Evolutionary conservation across 2,888 invertebrate genomes (phyloP).

Genomic region (Apamea sordens): DNA sequence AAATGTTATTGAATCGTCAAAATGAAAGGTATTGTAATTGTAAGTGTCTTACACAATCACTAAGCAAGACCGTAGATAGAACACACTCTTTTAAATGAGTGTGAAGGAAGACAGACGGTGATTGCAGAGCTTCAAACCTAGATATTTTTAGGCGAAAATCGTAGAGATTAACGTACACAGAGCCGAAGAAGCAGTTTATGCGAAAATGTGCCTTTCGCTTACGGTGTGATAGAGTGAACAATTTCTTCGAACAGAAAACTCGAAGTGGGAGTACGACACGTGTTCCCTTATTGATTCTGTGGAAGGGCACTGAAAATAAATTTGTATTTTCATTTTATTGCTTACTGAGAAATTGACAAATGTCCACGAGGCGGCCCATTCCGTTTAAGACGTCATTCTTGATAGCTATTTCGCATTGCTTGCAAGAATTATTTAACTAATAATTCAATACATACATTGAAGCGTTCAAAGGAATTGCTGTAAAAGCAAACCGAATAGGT

Average conservation of each 20-base stretch:
- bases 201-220: background rate
- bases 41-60: background rate
- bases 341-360: conserved; percentile 67
- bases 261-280: conserved; percentile 60
- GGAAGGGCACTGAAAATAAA: conserved; percentile 67
- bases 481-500: background rate
- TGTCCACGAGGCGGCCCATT: conserved; percentile 49
- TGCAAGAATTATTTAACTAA: conserved; percentile 27
- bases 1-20: background rate
- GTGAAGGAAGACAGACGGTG: background rate
- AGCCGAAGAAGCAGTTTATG: background rate
- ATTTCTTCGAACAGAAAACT: conserved; percentile 69
- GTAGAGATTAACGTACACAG: background rate
- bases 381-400: conserved; percentile 47
- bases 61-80: background rate
- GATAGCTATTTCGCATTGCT: conserved; percentile 40
- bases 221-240: conserved; percentile 47
- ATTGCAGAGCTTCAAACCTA: background rate
- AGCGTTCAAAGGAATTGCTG: background rate
- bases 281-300: conserved; percentile 70
- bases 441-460: conserved; percentile 15
- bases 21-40: background rate
- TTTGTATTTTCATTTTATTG: conserved; percentile 69
- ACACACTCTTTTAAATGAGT: background rate
- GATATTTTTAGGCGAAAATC: background rate